Evolutionary conservation across 2,113 vertebrate genomes (phyloP).

Genomic region (Rattus rattus): DNA sequence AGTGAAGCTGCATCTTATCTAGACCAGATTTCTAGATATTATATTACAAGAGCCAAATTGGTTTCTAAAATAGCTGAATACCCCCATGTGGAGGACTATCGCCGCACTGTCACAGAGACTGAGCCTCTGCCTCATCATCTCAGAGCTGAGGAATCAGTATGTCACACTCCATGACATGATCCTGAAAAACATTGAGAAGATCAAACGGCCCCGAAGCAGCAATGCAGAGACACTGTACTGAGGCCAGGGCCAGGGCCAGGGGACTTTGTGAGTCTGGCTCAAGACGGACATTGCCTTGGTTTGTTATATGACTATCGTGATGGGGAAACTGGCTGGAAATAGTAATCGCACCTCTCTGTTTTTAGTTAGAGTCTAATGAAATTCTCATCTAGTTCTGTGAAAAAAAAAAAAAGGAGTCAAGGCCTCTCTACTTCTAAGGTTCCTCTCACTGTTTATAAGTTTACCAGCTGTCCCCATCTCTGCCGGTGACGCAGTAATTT

Average conservation of each 20-base stretch:
- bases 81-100: constrained; percentile 99
- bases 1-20: constrained; percentile 98
- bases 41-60: constrained; percentile 99
- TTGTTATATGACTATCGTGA: constrained; percentile 91
- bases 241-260: constrained; percentile 87
- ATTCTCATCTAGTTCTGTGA: constrained; percentile 88
- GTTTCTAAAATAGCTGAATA: constrained; percentile 99
- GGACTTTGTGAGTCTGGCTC: constrained; percentile 89
- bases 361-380: constrained; percentile 90
- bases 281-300: constrained; percentile 90
- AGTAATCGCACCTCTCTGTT: constrained; percentile 72
- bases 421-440: background rate
- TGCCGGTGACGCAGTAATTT: background rate
- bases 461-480: background rate
- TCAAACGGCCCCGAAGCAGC: constrained; percentile 99
- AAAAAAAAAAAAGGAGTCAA: background rate
- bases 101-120: constrained; percentile 98
- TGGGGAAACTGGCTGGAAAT: constrained; percentile 89
- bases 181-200: constrained; percentile 96
- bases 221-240: constrained; percentile 99
- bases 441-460: background rate
- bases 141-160: too few species aligned
- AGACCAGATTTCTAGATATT: constrained; percentile 99
- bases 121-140: constrained; percentile 98
- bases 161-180: too few species aligned